Base-by-base conservation (phyloP, 2,888 invertebrate genomes). In the Ischnus inquisitorius region DNA sequence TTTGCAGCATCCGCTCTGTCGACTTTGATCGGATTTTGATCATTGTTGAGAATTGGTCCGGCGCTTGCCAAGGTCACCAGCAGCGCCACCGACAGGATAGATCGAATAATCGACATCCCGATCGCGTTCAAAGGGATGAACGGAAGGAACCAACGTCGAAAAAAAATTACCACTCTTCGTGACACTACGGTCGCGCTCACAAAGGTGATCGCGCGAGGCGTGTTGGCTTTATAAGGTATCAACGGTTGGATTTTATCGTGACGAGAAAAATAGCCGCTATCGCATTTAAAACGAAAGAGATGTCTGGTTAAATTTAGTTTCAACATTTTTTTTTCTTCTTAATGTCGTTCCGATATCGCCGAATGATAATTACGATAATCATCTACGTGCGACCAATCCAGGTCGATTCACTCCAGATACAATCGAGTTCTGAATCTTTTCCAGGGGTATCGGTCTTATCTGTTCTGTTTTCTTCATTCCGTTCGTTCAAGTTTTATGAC, bases 201-300 rank as follows among this genome's bases (percentile, higher is more conserved):
- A 86, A 83, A 86, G 75, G 25, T 80, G 76, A 57, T 51, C 12
- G 28, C 43, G 57, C 43, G 60, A 34, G 75, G 79, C 64, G 79
- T 51, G 43, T 54, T 75, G 69, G 71, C 83, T 79, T 84, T 88
- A 89, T 89, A 89, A 89, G 79, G 83, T 51, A 68, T 43, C 60
- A 19, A 64, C n/a, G 46, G 22, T 22, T 64, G 51, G 25, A 77
- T 65, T 87, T 68, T 87, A 85, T 86, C 85, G 69, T 80, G 71
- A 16, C 80, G 71, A 72, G 8, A 48, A 51, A 84, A 84, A 72
- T 67, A 48, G 22, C 12, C 22, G 28, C 39, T 64, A 64, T 69
- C 62, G 12, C 14, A 4, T 3, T 62, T 64, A 12, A 69, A 57
- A 41, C 54, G n/a, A 19, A 34, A 34, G 16, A 54, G 54, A 16